Percentiles rank a stretch among this genome's conserved stretches.
Evolutionary conservation across 2,797 vertebrate genomes (phyloP).

Genomic region (Staurois parvus): DNA sequence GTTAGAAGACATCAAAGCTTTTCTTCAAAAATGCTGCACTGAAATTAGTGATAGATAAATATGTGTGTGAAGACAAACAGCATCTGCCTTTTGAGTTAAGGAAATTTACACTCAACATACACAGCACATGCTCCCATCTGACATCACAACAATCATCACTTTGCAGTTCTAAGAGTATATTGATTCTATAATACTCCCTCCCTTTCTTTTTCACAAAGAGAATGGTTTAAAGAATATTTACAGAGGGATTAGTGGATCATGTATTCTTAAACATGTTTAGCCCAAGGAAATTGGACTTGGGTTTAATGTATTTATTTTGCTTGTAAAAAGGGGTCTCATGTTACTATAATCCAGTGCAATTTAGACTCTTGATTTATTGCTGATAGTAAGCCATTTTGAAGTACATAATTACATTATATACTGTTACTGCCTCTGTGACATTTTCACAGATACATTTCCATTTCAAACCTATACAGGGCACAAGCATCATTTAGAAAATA

Average conservation of each 20-base stretch:
- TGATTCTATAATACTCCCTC: background rate
- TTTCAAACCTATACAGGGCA: no score
- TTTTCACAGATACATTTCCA: background rate
- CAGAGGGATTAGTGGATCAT: constrained; percentile 6
- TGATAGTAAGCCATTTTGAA: background rate
- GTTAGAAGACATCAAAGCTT: background rate
- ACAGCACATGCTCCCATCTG: background rate
- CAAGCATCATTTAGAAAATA: no score
- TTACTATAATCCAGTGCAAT: constrained; percentile 9
- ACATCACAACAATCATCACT: constrained; percentile 1
- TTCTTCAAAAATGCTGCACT: background rate
- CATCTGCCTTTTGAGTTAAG: background rate
- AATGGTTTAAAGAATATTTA: background rate
- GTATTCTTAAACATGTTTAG: constrained; percentile 12
- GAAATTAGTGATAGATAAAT: background rate
- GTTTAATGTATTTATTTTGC: background rate
- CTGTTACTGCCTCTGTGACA: background rate
- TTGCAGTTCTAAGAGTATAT: constrained; percentile 3
- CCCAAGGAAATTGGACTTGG: background rate
- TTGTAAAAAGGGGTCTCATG: background rate
- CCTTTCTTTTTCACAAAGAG: background rate
- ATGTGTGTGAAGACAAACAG: no score
- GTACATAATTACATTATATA: background rate
- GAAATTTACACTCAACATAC: background rate
- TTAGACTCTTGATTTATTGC: background rate